Evolutionary conservation across 2,888 invertebrate species (phyloP), one percentile per base, ranked within the genome.

Genomic region (Melinopterus prodromus): DNA sequence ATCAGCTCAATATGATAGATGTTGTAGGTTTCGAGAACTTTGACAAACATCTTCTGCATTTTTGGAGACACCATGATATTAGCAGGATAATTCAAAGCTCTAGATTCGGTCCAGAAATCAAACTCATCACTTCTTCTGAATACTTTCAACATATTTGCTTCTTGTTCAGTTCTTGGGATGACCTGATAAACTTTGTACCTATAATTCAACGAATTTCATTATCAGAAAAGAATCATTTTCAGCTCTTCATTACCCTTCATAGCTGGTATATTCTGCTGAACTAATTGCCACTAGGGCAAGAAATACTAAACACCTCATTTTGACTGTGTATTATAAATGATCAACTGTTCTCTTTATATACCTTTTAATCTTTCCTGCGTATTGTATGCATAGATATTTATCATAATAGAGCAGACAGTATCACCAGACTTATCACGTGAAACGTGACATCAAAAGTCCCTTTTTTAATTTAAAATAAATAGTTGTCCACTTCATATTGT

Each of bases 1-100:
- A 89, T 85, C 77, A 90, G 89, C 3, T 92, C 85, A 70, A 85
- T 86, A 84, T 90, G 90, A 0, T 84, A 72, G 71, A 93, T 90
- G 0, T 86, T 86, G 12, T 88, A 83, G 0, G 84, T 82, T 0
- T 86, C 84, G 70, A 92, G 83, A 0, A 87, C 84, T 2, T 85
- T 84, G 12, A 85, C 82, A 84, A 81, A 80, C 14, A n/a, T 37
- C 12, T 79, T 71, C 38, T 81, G 76, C 2, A 70, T 69, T n/a
- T 78, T 77, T 16, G 81, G 81, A 6, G 75, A 71, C 12, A 80
- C 80, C 78, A 80, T 80, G 37, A 80, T 53, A 69, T 70, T 70
- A 16, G 71, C 76, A 16, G 78, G 76, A 12, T 16, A 6, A 69
- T 69, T 71, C 35, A 76, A 37, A 15, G 16, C 14, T 6, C 15